These are phyloP conservation scores for Drosophila borborema DNA, from an alignment of 2,888 invertebrate species.

Conservation along the genomic window DNA sequence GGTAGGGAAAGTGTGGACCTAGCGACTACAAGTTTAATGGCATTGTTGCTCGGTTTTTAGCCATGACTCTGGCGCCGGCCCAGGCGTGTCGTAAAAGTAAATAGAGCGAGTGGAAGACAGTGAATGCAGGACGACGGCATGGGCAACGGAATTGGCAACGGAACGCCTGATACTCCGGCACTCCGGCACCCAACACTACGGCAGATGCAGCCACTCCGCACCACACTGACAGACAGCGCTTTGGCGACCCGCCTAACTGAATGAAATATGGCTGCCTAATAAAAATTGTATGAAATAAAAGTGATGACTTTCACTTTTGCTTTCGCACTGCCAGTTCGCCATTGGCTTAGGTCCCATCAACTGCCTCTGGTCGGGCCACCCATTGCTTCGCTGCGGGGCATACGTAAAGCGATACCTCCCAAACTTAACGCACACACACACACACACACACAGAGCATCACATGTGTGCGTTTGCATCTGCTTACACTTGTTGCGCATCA, in stretches of 20 bases:
- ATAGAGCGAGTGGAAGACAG: conserved; percentile 63
- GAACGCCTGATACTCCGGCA: neutral
- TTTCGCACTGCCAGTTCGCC: conserved; percentile 24
- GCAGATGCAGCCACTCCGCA: conserved; percentile 35
- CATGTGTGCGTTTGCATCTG: conserved; percentile 9
- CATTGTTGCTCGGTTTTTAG: conserved; percentile 71
- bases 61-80: conserved; percentile 43
- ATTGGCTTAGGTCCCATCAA: conserved; percentile 3
- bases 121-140: neutral
- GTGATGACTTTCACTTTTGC: conserved; percentile 79
- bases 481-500: conserved; percentile 58
- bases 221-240: conserved; percentile 53
- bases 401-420: conserved; percentile 38
- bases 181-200: neutral
- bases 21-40: conserved; percentile 71
- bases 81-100: conserved; percentile 75
- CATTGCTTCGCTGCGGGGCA: conserved; percentile 19
- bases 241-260: conserved; percentile 70
- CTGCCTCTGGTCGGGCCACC: conserved; percentile 9
- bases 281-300: conserved; percentile 79
- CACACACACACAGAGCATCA: too few relatives aligned
- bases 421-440: conserved; percentile 9
- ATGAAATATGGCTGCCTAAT: conserved; percentile 77
- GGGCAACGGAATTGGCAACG: neutral
- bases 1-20: neutral